A percentile compares a stretch with the other conserved stretches of the same genome.
Conservation (phyloP, 2,797 vertebrate genomes). For the Lagorchestes hirsutus region DNA sequence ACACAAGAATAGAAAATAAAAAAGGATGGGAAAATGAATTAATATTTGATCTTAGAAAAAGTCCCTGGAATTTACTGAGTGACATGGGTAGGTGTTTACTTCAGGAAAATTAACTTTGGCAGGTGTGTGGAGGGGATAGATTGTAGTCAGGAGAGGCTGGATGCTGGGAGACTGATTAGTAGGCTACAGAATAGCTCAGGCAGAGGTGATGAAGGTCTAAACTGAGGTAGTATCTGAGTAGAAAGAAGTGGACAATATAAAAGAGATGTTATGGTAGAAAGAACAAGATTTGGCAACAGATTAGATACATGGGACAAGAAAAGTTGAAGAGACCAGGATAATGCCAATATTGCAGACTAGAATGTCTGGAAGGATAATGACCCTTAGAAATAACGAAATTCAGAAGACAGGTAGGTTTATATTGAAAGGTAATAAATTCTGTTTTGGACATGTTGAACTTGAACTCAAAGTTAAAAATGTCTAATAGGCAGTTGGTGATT, state of each 20-base stretch:
- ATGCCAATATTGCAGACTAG: not conserved
- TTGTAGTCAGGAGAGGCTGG: not conserved
- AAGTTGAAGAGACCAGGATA: not conserved
- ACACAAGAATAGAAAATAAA: not conserved
- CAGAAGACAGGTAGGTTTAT: not conserved
- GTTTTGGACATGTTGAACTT: not conserved
- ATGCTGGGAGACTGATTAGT: not conserved
- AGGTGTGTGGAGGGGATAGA: not conserved
- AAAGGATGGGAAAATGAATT: not conserved
- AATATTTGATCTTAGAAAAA: not conserved
- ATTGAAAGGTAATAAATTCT: not conserved
- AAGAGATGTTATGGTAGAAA: not conserved
- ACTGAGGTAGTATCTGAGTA: not conserved
- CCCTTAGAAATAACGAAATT: not conserved
- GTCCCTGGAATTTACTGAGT: not conserved
- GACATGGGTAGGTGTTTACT: not conserved
- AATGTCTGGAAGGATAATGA: no score
- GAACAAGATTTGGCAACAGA: not conserved
- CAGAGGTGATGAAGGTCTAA: not conserved
- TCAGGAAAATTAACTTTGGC: not conserved
- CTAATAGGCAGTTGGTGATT: not conserved
- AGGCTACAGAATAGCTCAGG: not conserved
- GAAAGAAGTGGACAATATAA: not conserved
- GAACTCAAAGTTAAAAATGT: not conserved
- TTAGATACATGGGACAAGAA: not conserved